A percentile compares a stretch with the other conserved stretches of the same genome.
These are phyloP conservation scores for Epizoanthus stellaris DNA, from an alignment of 92 coral and sea anemone species.

Conservation along the genomic window DNA sequence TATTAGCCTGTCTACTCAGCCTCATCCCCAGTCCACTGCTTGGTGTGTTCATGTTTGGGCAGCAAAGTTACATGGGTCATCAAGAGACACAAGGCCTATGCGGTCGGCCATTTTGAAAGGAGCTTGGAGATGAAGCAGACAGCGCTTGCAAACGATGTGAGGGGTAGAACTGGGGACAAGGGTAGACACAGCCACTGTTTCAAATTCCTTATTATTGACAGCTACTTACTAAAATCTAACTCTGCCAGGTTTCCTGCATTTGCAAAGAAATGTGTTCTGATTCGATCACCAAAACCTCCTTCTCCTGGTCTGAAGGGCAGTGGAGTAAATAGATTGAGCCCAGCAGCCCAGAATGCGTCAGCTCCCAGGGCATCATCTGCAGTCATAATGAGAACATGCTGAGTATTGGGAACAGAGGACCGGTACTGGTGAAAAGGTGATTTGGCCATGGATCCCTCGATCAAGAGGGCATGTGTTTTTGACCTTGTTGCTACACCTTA, in stretches of 20 bases:
- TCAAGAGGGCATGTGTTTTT: neutral
- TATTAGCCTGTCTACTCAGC: no score
- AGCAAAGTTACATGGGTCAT: no score
- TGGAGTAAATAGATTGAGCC: constrained; percentile 90
- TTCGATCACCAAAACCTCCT: constrained; percentile 88
- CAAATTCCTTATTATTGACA: neutral
- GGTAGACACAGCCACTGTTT: neutral
- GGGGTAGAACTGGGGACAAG: neutral
- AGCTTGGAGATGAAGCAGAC: neutral
- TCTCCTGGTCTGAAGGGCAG: constrained; percentile 93
- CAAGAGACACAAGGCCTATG: no score
- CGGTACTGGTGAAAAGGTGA: neutral
- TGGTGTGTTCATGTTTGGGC: no score
- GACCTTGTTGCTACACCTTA: no score
- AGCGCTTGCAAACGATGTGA: neutral
- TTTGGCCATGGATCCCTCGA: neutral
- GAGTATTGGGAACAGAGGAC: neutral
- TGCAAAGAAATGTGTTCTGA: constrained; percentile 86
- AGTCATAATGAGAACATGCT: neutral
- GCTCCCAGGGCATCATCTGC: constrained; percentile 93
- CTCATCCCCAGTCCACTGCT: no score
- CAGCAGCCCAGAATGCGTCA: constrained; percentile 93
- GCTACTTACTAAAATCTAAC: constrained; percentile 60
- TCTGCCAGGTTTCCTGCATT: constrained; percentile 84
- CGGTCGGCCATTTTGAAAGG: no score